Evolutionary conservation across 2,888 invertebrate genomes (phyloP).

Genomic region (Eudemis profundana): DNA sequence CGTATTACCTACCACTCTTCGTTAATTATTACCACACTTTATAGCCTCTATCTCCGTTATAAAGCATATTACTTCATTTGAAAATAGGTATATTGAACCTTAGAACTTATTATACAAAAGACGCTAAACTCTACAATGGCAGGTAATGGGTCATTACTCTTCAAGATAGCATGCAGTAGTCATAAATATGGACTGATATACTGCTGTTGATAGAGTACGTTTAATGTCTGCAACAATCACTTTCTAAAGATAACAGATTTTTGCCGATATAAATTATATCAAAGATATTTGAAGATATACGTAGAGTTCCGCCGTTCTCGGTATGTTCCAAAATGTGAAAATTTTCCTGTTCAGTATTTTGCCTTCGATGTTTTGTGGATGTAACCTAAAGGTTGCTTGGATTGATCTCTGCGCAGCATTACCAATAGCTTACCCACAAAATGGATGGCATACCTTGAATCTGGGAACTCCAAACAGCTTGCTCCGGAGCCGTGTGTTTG

Average conservation of each 20-base stretch:
- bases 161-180: background rate
- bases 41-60: background rate
- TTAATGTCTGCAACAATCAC: background rate
- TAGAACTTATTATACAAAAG: background rate
- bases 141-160: slow-evolving; percentile 10
- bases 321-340: no score
- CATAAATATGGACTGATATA: background rate
- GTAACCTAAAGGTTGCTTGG: no score
- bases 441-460: no score
- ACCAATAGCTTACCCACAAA: no score
- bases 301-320: no score
- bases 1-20: slow-evolving; percentile 2
- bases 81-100: slow-evolving; percentile 3
- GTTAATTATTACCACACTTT: background rate
- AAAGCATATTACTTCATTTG: background rate
- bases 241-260: background rate
- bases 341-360: no score
- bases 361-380: no score
- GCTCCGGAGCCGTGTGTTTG: no score
- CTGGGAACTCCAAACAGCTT: no score
- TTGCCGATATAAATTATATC: background rate
- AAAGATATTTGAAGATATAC: no score
- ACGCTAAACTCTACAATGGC: background rate
- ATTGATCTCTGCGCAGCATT: no score
- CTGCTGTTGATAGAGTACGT: background rate